Evolutionary conservation across 1,140 invertebrate species (phyloP).

Genomic region (Mizuhopecten yessoensis): DNA sequence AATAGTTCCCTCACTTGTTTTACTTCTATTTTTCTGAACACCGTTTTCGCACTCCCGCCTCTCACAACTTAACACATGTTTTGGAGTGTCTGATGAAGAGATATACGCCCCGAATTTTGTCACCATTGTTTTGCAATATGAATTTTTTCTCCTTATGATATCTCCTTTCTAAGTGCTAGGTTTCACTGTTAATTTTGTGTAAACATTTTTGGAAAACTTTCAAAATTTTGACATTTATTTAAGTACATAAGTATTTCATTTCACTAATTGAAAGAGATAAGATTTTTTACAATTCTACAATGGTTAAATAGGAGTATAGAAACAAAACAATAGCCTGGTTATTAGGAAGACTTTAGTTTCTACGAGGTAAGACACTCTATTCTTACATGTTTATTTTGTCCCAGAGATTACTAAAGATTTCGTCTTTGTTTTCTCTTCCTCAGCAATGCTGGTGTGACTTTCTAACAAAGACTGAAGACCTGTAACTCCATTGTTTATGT

Average conservation of each 20-base stretch:
- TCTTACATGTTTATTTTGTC: too few species aligned
- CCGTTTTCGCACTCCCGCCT: too few species aligned
- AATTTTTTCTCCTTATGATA: background rate
- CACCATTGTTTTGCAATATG: background rate
- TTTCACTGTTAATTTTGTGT: background rate
- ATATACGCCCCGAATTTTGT: background rate
- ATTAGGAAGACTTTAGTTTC: too few species aligned
- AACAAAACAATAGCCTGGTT: too few species aligned
- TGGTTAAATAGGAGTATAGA: too few species aligned
- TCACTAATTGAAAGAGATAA: background rate
- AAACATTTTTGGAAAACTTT: background rate
- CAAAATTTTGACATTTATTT: background rate
- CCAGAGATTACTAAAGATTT: background rate
- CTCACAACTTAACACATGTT: too few species aligned
- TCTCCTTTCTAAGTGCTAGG: background rate
- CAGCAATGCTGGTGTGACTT: background rate
- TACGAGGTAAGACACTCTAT: too few species aligned
- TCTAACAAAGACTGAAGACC: background rate
- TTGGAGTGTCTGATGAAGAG: background rate
- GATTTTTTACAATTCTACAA: background rate
- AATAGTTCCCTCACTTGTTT: too few species aligned
- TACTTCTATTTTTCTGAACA: too few species aligned
- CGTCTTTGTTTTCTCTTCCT: background rate
- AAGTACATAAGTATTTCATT: background rate
- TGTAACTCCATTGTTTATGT: background rate